Base-by-base conservation (phyloP, 2,797 vertebrate species). In the Poliocrania exsul region DNA sequence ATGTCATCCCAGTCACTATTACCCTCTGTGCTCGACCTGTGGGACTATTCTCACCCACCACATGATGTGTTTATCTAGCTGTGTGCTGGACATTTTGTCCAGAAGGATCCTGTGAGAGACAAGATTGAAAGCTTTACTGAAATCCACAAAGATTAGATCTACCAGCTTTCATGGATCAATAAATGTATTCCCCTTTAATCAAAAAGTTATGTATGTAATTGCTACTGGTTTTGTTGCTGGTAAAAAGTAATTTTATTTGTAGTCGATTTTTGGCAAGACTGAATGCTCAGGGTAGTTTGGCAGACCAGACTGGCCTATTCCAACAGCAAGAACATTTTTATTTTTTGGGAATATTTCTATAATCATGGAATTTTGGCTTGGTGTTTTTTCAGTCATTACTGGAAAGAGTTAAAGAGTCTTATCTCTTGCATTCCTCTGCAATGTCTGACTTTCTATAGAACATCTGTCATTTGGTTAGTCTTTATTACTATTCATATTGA, bases 401-500 rank as follows among this genome's bases (percentile, higher is more conserved):
- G 65, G 89, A 91, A 92, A 77, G 81, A 90, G 93, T 95, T 96
- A 94, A 95, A 84, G 72, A 40, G 17, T 86, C 61, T 97, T 95
- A 89, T 81, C 86, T 81, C 88, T 93, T 92, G 51, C 66, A 82
- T 95, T 92, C 77, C 92, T 83, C 53, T 78, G 61, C 10, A 35
- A 21, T 21, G 49, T 70, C 82, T 88, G 86, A 85, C 70, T 96
- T 77, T 91, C 64, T 94, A 83, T 79, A 92, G 85, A 97, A 91
- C 83, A 95, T 94, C 93, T 91, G 95, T 94, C 95, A 93, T 96
- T 96, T 94, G 86, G 81, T 94, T 93, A 64, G 62, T 96, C 83
- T 96, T 97, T 96, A 96, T 95, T 97, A 81, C 82, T 51, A 44
- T 96, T 97, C 94, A 89, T 95, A 90, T 91, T 81, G 95, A 93